Evolutionary conservation across 1,140 invertebrate genomes (phyloP).

Genomic region (Phenacoccus solenopsis): DNA sequence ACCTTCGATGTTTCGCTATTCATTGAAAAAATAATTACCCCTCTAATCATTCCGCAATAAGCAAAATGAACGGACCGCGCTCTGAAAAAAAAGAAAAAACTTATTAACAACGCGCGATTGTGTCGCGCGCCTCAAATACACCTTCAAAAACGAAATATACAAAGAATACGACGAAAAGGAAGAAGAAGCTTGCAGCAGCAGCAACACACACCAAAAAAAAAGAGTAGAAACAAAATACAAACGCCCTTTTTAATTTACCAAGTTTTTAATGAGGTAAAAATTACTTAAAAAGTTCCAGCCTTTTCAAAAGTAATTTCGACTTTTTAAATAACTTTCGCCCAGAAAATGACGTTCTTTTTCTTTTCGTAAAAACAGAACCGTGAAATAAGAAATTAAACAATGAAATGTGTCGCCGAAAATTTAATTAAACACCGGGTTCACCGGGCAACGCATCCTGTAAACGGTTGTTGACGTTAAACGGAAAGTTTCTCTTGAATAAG

Average conservation of each 20-base stretch:
- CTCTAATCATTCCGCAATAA: not conserved
- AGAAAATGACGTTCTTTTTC: not conserved
- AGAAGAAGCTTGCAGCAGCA: too few species aligned
- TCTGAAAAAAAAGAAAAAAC: not conserved
- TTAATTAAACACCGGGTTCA: not conserved
- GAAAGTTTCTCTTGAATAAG: not conserved
- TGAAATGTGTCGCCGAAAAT: not conserved
- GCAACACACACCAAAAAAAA: too few species aligned
- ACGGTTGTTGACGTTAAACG: not conserved
- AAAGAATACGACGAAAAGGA: too few species aligned
- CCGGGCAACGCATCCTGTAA: not conserved
- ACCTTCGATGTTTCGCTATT: not conserved
- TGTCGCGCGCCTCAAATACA: too few species aligned
- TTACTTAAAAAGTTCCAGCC: not conserved
- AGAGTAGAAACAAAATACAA: not conserved
- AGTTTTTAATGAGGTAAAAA: not conserved
- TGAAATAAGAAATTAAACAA: constrained; percentile 3
- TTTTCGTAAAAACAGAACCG: not conserved
- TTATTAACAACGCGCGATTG: not conserved
- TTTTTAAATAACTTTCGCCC: not conserved
- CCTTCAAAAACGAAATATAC: too few species aligned
- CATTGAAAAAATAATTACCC: not conserved
- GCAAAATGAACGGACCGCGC: not conserved
- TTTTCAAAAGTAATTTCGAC: constrained; percentile 3
- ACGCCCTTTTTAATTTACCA: constrained; percentile 1